A percentile compares a stretch with the other conserved stretches of the same genome.
phyloP scores from a whole-genome alignment of 2,797 vertebrate species.

The Poecilia gillii region DNA sequence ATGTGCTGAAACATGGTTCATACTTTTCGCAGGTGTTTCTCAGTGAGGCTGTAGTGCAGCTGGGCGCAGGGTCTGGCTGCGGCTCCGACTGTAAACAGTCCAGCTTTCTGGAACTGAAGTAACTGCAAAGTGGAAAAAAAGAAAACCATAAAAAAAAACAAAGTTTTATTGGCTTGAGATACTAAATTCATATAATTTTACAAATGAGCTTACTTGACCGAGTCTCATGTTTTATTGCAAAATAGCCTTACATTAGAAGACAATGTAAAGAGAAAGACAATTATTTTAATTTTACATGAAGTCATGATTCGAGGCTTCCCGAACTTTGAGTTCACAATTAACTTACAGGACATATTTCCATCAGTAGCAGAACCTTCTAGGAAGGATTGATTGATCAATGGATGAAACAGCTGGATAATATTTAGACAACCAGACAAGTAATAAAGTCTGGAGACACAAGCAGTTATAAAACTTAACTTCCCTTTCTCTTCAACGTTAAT shows the following conservation, averaged over 20 bases:
- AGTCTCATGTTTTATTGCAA: not conserved
- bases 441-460: not conserved
- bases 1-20: not conserved
- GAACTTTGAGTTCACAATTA: not conserved
- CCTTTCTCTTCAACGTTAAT: not conserved
- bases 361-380: not conserved
- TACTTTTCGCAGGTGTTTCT: conserved; percentile 81
- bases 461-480: not conserved
- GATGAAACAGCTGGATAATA: not conserved
- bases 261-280: not conserved
- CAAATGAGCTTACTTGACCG: not conserved
- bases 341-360: not conserved
- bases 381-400: not conserved
- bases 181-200: not conserved
- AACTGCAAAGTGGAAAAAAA: conserved; percentile 69
- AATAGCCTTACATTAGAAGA: not conserved
- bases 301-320: not conserved
- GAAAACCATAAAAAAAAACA: conserved; percentile 3
- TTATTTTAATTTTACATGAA: not conserved
- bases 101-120: conserved; percentile 86
- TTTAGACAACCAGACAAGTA: not conserved
- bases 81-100: conserved; percentile 79
- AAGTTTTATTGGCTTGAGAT: not conserved
- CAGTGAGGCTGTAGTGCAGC: conserved; percentile 85
- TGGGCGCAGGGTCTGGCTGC: conserved; percentile 87